Evolutionary conservation across 2,797 vertebrate genomes (phyloP).

Genomic region (Pristis pectinata): DNA sequence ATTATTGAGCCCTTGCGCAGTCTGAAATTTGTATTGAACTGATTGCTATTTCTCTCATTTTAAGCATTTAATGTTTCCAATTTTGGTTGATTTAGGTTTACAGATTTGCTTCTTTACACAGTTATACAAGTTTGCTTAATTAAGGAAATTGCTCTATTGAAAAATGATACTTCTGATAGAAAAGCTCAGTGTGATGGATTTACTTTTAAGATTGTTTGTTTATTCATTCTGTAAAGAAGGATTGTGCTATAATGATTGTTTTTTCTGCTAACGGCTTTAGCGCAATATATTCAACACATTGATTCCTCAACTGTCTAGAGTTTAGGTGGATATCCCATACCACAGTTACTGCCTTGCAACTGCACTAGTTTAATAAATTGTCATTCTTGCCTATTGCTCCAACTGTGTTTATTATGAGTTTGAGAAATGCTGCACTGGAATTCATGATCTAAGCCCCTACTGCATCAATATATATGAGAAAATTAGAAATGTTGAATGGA

Average conservation of each 20-base stretch:
- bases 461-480: neutral
- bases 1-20: neutral
- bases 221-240: neutral
- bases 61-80: neutral
- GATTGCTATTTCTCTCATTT: neutral
- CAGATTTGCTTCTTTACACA: neutral
- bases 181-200: neutral
- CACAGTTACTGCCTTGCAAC: neutral
- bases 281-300: neutral
- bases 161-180: neutral
- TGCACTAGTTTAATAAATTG: neutral
- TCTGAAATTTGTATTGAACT: neutral
- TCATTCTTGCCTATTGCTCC: neutral
- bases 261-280: neutral
- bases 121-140: neutral
- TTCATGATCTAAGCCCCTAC: neutral
- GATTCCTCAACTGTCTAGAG: neutral
- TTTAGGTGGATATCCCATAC: neutral
- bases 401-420: neutral
- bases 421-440: neutral
- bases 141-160: neutral
- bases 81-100: neutral
- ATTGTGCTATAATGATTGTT: conserved; percentile 18
- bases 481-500: neutral
- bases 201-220: neutral